Conservation (phyloP, 2,113 vertebrate genomes). For the Anguilla rostrata region DNA sequence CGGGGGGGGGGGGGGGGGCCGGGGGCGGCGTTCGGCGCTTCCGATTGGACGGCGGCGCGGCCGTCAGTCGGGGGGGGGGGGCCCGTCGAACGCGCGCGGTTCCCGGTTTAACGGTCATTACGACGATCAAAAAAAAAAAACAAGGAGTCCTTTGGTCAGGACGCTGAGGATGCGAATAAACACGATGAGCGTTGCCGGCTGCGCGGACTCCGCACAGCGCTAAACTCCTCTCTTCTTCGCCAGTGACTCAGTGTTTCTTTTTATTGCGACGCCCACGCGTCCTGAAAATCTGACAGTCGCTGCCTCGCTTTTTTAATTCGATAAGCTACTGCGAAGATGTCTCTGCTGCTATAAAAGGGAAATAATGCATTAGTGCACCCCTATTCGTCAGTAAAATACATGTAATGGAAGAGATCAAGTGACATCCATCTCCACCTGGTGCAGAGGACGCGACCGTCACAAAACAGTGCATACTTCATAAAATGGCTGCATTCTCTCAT, state of each 20-base stretch:
- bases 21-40: constrained; percentile 66
- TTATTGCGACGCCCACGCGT: not conserved
- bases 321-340: not conserved
- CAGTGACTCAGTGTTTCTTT: not conserved
- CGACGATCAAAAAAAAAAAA: constrained; percentile 40
- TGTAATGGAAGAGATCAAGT: no score
- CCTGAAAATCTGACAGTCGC: not conserved
- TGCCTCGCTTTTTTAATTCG: not conserved
- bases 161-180: constrained; percentile 22
- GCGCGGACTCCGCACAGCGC: not conserved
- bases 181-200: not conserved
- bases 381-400: no score
- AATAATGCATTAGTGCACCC: no score
- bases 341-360: no score
- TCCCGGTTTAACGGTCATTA: constrained; percentile 35
- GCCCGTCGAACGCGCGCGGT: constrained; percentile 39
- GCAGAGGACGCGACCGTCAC: no score
- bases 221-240: not conserved
- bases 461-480: not conserved
- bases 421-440: no score
- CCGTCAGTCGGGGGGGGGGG: constrained; percentile 57
- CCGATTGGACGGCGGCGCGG: constrained; percentile 62
- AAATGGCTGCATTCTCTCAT: not conserved
- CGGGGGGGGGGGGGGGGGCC: constrained; percentile 56
- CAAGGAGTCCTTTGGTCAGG: constrained; percentile 25